phyloP scores from a whole-genome alignment of 2,113 vertebrate genomes.

The Dolichotis patagonum region DNA sequence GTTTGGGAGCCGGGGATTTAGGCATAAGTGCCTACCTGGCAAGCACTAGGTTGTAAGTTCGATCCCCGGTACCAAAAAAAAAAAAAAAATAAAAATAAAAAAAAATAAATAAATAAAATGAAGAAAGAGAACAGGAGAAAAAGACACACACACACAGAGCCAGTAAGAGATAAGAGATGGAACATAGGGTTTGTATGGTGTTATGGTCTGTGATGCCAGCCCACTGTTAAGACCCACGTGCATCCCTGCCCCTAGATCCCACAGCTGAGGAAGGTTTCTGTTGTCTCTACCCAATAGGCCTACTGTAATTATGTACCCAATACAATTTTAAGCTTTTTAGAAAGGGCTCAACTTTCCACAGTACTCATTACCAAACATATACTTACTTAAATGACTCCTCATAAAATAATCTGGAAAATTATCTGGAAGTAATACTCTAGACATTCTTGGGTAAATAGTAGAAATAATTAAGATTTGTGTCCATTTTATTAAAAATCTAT shows the following conservation, averaged over 20 bases:
- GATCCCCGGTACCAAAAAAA: no score
- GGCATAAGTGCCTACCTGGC: no score
- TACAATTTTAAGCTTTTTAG: neutral
- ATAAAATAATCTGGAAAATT: constrained; percentile 34
- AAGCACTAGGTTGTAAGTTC: no score
- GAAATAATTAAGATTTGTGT: neutral
- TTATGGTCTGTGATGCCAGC: neutral
- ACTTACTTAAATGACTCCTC: constrained; percentile 34
- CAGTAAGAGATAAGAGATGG: neutral
- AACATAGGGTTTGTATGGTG: neutral
- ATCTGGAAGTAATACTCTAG: constrained; percentile 1
- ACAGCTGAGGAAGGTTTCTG: neutral
- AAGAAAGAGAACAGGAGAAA: neutral
- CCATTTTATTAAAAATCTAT: constrained; percentile 1
- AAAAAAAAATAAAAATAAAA: no score
- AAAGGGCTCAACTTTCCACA: neutral
- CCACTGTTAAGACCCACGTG: neutral
- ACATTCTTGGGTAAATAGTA: neutral
- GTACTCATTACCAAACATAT: neutral
- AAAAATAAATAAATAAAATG: no score
- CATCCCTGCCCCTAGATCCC: neutral
- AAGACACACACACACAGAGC: no score
- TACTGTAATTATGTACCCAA: neutral
- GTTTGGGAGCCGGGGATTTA: no score
- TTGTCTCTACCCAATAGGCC: neutral